A percentile compares a stretch with the other conserved stretches of the same genome.
Conservation (phyloP, 2,113 vertebrate species). For the Misgurnus anguillicaudatus region DNA sequence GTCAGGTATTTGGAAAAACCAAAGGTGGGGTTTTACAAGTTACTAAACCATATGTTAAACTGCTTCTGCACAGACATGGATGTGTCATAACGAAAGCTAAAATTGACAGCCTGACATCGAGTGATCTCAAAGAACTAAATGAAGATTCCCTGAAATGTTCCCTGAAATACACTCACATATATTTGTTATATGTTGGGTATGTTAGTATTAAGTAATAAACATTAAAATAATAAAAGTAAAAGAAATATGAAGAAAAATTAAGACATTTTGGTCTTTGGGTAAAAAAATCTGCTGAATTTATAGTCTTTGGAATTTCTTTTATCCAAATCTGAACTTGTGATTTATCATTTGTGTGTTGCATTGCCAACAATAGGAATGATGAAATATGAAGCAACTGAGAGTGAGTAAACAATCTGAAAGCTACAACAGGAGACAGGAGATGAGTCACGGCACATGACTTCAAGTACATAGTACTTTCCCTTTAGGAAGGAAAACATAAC, state of each 20-base stretch:
- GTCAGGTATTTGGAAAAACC: no score
- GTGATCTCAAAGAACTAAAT: neutral
- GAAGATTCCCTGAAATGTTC: neutral
- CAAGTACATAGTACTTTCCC: no score
- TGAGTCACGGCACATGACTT: neutral
- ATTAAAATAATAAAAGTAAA: no score
- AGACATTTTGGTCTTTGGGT: no score
- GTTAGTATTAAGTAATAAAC: no score
- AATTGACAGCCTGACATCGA: neutral
- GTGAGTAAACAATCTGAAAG: neutral
- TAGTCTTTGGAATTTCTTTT: neutral
- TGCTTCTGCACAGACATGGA: neutral
- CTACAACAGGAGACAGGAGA: neutral
- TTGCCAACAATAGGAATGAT: neutral
- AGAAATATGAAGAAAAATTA: no score
- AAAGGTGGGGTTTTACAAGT: neutral
- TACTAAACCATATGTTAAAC: neutral
- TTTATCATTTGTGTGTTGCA: neutral
- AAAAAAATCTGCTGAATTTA: no score
- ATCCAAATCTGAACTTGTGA: neutral
- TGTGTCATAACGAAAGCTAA: slow-evolving; percentile 7
- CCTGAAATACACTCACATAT: no score
- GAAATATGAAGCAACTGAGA: neutral
- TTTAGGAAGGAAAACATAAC: neutral
- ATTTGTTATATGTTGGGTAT: no score